These are phyloP conservation scores for Knipowitschia caucasica DNA, from an alignment of 2,797 vertebrate genomes.

Conservation along the genomic window DNA sequence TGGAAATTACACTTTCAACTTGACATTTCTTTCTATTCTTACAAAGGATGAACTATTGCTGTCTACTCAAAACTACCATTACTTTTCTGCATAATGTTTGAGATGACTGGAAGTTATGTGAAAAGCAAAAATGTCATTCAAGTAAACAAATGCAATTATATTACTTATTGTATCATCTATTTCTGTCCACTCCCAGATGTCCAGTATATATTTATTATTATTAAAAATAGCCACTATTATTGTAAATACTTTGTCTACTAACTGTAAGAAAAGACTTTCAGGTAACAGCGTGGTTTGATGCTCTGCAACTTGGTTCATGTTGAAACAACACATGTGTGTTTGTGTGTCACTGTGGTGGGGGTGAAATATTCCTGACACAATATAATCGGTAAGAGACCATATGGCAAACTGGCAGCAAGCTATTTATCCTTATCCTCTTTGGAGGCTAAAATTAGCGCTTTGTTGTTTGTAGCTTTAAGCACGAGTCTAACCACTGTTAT, in stretches of 20 bases:
- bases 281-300: neutral
- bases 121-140: neutral
- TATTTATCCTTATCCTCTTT: constrained; percentile 99
- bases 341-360: constrained; percentile 22
- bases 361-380: constrained; percentile 84
- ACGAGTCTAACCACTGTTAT: constrained; percentile 78
- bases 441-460: constrained; percentile 97
- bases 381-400: constrained; percentile 90
- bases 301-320: constrained; percentile 47
- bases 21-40: constrained; percentile 18
- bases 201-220: too few relatives aligned
- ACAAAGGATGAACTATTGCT: neutral
- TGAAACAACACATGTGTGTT: constrained; percentile 71
- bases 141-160: neutral
- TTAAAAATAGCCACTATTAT: too few relatives aligned
- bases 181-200: too few relatives aligned
- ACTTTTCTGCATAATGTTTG: neutral
- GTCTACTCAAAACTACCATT: neutral
- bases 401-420: constrained; percentile 91
- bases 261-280: too few relatives aligned
- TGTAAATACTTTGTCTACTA: too few relatives aligned
- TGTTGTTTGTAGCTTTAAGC: constrained; percentile 82
- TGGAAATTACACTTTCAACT: constrained; percentile 20
- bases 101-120: neutral
- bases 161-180: too few relatives aligned